phyloP scores from a whole-genome alignment of 2,113 vertebrate species.

The Takifugu flavidus region DNA sequence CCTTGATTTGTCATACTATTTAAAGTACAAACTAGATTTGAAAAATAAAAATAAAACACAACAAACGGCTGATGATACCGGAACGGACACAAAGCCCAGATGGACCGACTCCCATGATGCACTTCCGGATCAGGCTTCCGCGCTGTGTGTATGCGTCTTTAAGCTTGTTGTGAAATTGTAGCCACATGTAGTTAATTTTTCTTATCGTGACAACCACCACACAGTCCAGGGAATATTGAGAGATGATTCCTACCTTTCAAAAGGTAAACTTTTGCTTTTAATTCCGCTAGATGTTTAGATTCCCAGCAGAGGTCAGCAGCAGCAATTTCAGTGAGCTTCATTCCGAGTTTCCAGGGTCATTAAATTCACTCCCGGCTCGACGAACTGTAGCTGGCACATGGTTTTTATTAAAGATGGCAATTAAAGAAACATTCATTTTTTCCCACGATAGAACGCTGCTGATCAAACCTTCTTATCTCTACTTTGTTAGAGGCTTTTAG shows the following conservation, averaged over 20 bases:
- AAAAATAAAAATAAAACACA: not conserved
- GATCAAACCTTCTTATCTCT: too few species aligned
- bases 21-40: too few species aligned
- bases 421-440: too few species aligned
- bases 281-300: not conserved
- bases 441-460: too few species aligned
- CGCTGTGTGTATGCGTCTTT: not conserved
- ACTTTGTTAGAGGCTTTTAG: too few species aligned
- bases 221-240: not conserved
- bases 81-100: conserved; percentile 7
- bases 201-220: not conserved
- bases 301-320: conserved; percentile 36
- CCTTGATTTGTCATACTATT: too few species aligned
- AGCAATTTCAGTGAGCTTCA: not conserved
- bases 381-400: too few species aligned
- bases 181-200: not conserved
- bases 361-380: too few species aligned
- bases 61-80: not conserved
- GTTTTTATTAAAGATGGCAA: too few species aligned
- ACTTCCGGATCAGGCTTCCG: conserved; percentile 8
- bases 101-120: not conserved
- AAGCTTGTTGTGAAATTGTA: not conserved
- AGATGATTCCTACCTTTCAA: conserved; percentile 36
- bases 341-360: not conserved
- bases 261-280: conserved; percentile 29